Evolutionary conservation across 2,888 invertebrate species (phyloP), one percentile per base, ranked within the genome.

Genomic region (Cremastobaeus sp.): DNA sequence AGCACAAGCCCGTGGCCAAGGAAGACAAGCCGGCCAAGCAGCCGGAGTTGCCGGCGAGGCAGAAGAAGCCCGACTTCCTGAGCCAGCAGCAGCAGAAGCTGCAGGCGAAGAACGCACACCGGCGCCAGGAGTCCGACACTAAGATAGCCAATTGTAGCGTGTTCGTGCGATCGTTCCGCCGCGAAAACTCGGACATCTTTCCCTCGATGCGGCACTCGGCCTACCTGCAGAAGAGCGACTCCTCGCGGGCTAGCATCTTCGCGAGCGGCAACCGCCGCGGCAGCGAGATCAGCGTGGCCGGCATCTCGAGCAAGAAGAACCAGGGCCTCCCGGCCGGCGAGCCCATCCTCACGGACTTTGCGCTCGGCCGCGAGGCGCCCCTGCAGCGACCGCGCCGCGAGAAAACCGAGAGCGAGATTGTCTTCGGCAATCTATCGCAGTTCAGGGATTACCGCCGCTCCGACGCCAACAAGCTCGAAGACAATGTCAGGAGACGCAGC

Each of bases 391-490:
- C 94, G 50, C 91, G 95, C 83, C 91, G 95, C 14, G 95, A 96
- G 91, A 95, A 95, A 90, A 96, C 95, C 84, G 95, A 96, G 89
- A 95, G 95, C 72, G 94, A 95, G 88, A 95, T 95, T 86, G 92
- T 94, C 81, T 91, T 94, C 85, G 91, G 93, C 82, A 92, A 90
- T 87, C 11, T 25, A 8, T 25, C 83, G 4, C 68, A 52, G n/a
- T 21, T 17, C 18, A 57, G 41, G 30, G 57, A 89, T 89, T 88
- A 89, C 11, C 87, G 90, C 74, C 84, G 89, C 64, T 84, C 86
- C 64, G 90, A 90, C 73, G 87, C 89, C 47, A 81, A 81, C 76
- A 0, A n/a, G n/a, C n/a, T 17, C 34, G 81, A 83, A 25, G 81
- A 81, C 57, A 80, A 79, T 35, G 77, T 78, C 48, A 84, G 89